Evolutionary conservation across 2,797 vertebrate species (phyloP), one percentile per base, ranked within the genome.

Genomic region (Aeoliscus strigatus): DNA sequence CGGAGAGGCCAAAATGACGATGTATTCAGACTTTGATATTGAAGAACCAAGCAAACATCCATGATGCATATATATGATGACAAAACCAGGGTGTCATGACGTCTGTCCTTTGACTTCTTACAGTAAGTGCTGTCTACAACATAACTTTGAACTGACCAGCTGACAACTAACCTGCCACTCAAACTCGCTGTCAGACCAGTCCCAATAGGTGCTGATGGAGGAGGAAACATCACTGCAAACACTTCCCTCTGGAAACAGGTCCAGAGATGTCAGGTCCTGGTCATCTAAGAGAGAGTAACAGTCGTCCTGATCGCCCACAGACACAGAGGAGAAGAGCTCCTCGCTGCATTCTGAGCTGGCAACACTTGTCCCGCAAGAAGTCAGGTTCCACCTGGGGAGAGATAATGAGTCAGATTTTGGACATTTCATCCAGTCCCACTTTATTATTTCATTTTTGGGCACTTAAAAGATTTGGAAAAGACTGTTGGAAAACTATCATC

Each of bases 151-250:
- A 13, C 3, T 10, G 10, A 18, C 16, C 5, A 11, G 12, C 9
- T 12, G 21, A 44, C 9, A 9, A 70, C 76, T 73, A 79, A 98
- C 96, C 94, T 99, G 96, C 96, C 96, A 99, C 67, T 99, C 96
- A 85, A 99, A 98, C 73, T 99, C 96, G 0, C 95, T 98, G 83
- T 99, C 96, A 11, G 96, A 99, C 96, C 96, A 99, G 77, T 99
- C 96, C 95, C 96, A 99, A 42, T 98, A 99, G 0, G 95, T 99
- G 79, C 94, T 97, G 77, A 99, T 98, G 27, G 95, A 98, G 9
- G 96, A 99, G 1, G 96, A 99, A 14, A 98, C 95, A 24, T 98
- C 96, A 5, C 96, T 98, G 87, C 95, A 98, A 30, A 98, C 96
- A 1, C 94, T 98, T 8, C 96, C 96, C 67, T 98, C 96, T 0